Percentiles rank a stretch among this genome's conserved stretches.
Conservation (phyloP, 2,113 vertebrate species). For the Corydoras maculifer region DNA sequence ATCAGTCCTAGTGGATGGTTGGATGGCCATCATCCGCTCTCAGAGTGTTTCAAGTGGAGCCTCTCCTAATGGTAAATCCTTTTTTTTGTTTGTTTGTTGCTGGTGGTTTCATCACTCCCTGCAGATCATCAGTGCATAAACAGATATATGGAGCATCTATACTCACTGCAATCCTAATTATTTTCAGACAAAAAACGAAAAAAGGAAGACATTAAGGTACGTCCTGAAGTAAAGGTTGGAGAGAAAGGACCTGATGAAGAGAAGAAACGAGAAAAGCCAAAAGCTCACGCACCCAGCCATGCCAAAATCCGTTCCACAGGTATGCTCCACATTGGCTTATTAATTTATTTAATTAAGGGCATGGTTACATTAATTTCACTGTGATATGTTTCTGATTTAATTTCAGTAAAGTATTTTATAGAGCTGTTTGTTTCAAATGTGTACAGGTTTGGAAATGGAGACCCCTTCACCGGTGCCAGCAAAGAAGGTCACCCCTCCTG, state of each 20-base stretch:
- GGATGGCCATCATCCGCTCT: constrained; percentile 92
- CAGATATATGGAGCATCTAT: too few relatives aligned
- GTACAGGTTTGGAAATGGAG: constrained; percentile 80
- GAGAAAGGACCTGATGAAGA: constrained; percentile 73
- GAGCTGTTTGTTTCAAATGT: too few relatives aligned
- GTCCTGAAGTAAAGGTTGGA: constrained; percentile 56
- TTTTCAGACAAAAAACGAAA: constrained; percentile 78
- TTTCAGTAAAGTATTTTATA: too few relatives aligned
- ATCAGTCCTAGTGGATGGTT: constrained; percentile 82
- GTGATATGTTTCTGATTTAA: too few relatives aligned
- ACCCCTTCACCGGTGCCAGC: constrained; percentile 66
- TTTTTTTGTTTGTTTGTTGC: not conserved
- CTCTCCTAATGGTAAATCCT: constrained; percentile 58
- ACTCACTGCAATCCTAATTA: not conserved
- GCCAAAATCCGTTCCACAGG: constrained; percentile 91
- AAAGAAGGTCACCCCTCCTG: constrained; percentile 65
- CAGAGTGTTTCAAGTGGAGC: constrained; percentile 73
- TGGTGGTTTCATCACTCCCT: not conserved
- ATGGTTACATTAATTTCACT: too few relatives aligned
- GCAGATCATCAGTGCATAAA: too few relatives aligned
- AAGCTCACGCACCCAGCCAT: constrained; percentile 86
- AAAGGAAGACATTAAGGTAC: constrained; percentile 75
- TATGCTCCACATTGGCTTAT: constrained; percentile 38
- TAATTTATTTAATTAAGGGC: too few relatives aligned
- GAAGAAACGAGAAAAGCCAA: constrained; percentile 85